Percentiles rank a stretch among this genome's conserved stretches.
phyloP scores from a whole-genome alignment of 2,113 vertebrate genomes.

The Condylura cristata region DNA sequence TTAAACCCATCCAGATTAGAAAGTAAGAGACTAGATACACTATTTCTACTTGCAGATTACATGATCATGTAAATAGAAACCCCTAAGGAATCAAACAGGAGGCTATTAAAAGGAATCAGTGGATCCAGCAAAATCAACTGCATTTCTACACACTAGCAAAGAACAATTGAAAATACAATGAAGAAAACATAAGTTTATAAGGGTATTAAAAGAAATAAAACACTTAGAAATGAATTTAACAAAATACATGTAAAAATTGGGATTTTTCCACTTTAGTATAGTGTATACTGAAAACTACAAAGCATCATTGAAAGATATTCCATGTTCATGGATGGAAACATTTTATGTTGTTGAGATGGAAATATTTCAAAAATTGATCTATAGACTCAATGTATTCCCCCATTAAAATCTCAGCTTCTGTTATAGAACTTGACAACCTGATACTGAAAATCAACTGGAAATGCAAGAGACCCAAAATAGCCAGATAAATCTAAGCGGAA shows the following conservation, averaged over 20 bases:
- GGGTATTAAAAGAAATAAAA: neutral
- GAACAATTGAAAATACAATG: neutral
- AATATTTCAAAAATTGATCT: neutral
- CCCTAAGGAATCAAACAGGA: neutral
- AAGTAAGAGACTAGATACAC: neutral
- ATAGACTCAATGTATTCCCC: neutral
- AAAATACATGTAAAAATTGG: neutral
- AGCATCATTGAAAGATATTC: neutral
- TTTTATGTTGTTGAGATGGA: neutral
- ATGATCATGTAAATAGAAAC: neutral
- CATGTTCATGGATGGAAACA: neutral
- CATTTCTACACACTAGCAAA: neutral
- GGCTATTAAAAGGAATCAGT: neutral
- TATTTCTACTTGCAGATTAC: neutral
- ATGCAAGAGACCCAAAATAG: neutral
- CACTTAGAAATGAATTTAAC: neutral
- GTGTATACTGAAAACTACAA: neutral
- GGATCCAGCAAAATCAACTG: neutral
- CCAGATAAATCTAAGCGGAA: neutral
- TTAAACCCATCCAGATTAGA: neutral
- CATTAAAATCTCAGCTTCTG: neutral
- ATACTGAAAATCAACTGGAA: conserved; percentile 12
- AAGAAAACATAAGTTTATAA: neutral
- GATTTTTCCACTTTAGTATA: neutral
- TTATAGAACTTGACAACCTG: neutral